These are phyloP conservation scores for Stylophora pistillata DNA, from an alignment of 64 coral and sea anemone genomes.

Conservation along the genomic window DNA sequence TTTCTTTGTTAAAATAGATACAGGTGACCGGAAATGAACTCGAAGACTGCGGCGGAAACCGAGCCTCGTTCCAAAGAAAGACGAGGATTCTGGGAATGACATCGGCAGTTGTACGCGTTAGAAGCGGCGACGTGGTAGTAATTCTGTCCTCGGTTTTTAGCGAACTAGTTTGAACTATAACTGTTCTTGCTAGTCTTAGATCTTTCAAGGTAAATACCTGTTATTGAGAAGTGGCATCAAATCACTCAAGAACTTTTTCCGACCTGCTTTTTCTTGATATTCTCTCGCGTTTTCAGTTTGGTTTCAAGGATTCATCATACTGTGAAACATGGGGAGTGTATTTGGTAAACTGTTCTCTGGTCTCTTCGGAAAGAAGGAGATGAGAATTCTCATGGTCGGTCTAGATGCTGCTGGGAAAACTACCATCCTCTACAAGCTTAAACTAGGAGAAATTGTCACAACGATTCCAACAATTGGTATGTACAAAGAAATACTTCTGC, in stretches of 20 bases:
- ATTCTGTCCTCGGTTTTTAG: too few relatives aligned
- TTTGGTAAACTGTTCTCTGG: slow-evolving; percentile 42
- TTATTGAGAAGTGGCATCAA: neutral
- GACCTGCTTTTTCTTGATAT: neutral
- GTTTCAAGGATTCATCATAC: neutral
- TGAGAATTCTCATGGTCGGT: slow-evolving; percentile 83
- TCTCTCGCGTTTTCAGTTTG: neutral
- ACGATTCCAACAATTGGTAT: slow-evolving; percentile 75
- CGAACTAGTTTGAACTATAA: too few relatives aligned
- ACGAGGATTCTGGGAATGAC: too few relatives aligned
- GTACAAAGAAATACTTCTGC: neutral
- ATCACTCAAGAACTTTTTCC: neutral
- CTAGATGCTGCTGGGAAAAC: slow-evolving; percentile 75
- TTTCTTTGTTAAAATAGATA: too few relatives aligned
- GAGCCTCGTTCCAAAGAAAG: too few relatives aligned
- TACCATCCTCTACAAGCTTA: slow-evolving; percentile 72
- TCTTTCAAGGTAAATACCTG: neutral
- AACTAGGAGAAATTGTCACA: slow-evolving; percentile 75
- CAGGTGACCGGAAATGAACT: too few relatives aligned
- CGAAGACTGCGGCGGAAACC: too few relatives aligned
- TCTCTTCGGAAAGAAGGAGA: slow-evolving; percentile 68
- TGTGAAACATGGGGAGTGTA: slow-evolving; percentile 39
- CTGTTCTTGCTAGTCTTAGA: too few relatives aligned
- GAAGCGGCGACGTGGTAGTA: too few relatives aligned
- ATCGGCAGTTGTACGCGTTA: too few relatives aligned